These are phyloP conservation scores for Saccopteryx bilineata DNA, from an alignment of 2,113 vertebrate genomes.

Conservation along the genomic window DNA sequence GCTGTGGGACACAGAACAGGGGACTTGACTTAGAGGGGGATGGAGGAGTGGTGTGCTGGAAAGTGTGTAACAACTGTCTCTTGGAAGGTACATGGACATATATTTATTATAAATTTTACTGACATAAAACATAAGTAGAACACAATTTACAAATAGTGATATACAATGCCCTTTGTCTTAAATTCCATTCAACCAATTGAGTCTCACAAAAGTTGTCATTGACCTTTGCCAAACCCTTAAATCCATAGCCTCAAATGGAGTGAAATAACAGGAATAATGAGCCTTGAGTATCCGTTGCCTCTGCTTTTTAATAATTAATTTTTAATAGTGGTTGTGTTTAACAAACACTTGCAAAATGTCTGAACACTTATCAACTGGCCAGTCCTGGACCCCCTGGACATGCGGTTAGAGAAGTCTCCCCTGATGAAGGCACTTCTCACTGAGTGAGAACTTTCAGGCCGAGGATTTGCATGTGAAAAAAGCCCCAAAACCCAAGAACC, in stretches of 20 bases:
- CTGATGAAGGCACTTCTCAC: background rate
- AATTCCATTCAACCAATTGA: slow-evolving; percentile 1
- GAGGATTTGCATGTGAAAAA: background rate
- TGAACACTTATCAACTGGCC: background rate
- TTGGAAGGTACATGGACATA: background rate
- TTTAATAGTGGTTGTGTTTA: slow-evolving; percentile 22
- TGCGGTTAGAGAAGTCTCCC: background rate
- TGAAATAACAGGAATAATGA: background rate
- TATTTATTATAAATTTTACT: background rate
- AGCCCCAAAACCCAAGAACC: background rate
- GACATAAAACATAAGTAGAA: background rate
- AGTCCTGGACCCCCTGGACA: background rate
- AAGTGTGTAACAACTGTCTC: background rate
- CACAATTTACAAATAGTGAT: background rate
- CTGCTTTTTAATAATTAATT: slow-evolving; percentile 39
- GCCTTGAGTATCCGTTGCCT: slow-evolving; percentile 18
- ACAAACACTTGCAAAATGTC: background rate
- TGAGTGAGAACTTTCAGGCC: background rate
- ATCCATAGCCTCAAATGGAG: background rate
- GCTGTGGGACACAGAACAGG: background rate
- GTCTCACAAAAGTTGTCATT: background rate
- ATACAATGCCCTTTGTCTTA: background rate
- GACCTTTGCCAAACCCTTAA: background rate
- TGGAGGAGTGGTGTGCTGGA: background rate
- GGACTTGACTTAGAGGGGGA: background rate